Base-by-base conservation (phyloP, 2,888 invertebrate genomes). In the Aspidapion aeneum region DNA sequence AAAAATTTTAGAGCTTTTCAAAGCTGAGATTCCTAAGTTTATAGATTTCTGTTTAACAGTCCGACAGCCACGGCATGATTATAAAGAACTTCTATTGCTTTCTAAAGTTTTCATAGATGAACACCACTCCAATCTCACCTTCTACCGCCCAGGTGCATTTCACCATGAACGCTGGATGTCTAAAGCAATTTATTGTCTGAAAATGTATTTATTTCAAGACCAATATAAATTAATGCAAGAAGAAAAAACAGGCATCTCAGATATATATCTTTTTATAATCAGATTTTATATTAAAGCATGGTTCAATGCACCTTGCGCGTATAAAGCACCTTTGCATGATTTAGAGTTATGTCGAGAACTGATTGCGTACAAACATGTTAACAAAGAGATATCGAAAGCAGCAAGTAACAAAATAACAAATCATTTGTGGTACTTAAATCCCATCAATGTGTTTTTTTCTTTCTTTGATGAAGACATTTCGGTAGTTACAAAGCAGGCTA, bases 131-230 rank as follows among this genome's bases (percentile, higher is more conserved):
- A 35, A 35, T 35, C 35, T 35, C 35, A 35, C 35, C 35, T 35
- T 35, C 35, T 35, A 35, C 35, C 35, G 35, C 35, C 55, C 55
- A 18, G 55, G 55, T 12, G 55, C 55, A 12, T 12, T 55, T 55
- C 18, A 55, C 18, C 55, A 55, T 18, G 55, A n/a, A 12, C 18
- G 55, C 12, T 18, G 55, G 55, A 55, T 18, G 55, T 12, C 18
- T 12, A 18, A 18, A 18, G 9, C 55, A 19, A 55, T 55, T 55
- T 55, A 55, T 18, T 55, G 55, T 20, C 18, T 55, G 16, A 55
- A 55, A 55, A 55, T 18, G 18, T 55, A 19, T 18, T 19, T 55
- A 19, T 55, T 55, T 2, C 51, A 59, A 59, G 51, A 52, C 52
- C 51, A 59, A 35, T 35, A 7, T 35, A 35, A 35, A 35, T 35